Base-by-base conservation (phyloP, 2,888 invertebrate genomes). In the Sussaba pulchella region DNA sequence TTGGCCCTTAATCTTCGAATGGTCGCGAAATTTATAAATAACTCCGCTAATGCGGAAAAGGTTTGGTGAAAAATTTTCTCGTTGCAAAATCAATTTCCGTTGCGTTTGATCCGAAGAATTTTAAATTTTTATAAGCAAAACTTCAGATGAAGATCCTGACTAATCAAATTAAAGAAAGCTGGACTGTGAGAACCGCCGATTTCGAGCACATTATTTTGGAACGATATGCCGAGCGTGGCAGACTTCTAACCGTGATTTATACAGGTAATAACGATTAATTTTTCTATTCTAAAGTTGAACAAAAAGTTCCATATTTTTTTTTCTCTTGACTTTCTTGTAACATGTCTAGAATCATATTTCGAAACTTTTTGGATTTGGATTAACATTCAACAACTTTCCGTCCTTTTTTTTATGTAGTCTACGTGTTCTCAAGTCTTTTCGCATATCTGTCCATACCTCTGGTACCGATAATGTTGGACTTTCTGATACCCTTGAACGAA, bases 401-500 rank as follows among this genome's bases (percentile, higher is more conserved):
- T n/a, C n/a, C n/a, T n/a, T n/a, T n/a, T n/a, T n/a, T n/a, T n/a
- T n/a, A n/a, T n/a, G n/a, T n/a, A n/a, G n/a, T n/a, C n/a, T n/a
- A n/a, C n/a, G n/a, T n/a, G n/a, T n/a, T n/a, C n/a, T n/a, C n/a
- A n/a, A n/a, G n/a, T n/a, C n/a, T n/a, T n/a, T n/a, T n/a, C n/a
- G n/a, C n/a, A n/a, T n/a, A n/a, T n/a, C n/a, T n/a, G n/a, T n/a
- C n/a, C n/a, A 36, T 81, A 9, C 83, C 84, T 3, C 41, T 36
- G 12, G 21, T 82, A 1, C 83, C 84, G 2, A 72, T 24, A 5
- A 10, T 82, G 2, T n/a, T 84, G 76, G 83, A 84, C 39, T 39
- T 74, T 0, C 19, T 82, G 3, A 5, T 31, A 17, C 84, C 83
- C 4, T 59, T 83, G 1, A 83, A 84, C 71, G 45, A 82, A 6